Percentiles rank a stretch among this genome's conserved stretches.
phyloP scores from a whole-genome alignment of 2,888 invertebrate species.

The Steromphala cineraria region DNA sequence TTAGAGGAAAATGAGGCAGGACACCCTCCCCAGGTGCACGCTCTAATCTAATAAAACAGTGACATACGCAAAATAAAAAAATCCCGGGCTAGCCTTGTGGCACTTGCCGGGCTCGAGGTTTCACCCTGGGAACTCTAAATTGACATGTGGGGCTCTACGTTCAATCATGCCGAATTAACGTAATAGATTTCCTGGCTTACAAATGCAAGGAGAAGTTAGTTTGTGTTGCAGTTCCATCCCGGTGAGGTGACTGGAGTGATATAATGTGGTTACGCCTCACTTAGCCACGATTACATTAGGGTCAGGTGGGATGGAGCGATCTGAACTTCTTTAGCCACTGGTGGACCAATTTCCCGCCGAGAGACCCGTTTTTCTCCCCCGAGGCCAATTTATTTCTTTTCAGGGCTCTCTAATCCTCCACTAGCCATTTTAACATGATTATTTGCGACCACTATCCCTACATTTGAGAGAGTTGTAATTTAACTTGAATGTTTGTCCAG shows the following conservation, averaged over 20 bases:
- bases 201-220: not conserved
- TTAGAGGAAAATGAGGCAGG: constrained; percentile 17
- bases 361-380: not conserved
- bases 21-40: constrained; percentile 17
- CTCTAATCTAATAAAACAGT: constrained; percentile 20
- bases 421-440: constrained; percentile 17
- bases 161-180: constrained; percentile 21
- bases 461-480: constrained; percentile 19
- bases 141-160: constrained; percentile 14
- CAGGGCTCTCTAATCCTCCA: constrained; percentile 4
- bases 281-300: constrained; percentile 14
- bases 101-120: constrained; percentile 1
- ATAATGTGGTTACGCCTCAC: constrained; percentile 11
- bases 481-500: constrained; percentile 19
- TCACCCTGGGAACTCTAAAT: constrained; percentile 20
- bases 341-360: not conserved
- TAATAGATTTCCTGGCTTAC: constrained; percentile 18
- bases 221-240: not conserved
- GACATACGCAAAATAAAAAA: constrained; percentile 21
- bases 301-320: constrained; percentile 11
- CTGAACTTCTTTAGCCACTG: not conserved
- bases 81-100: not conserved
- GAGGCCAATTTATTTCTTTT: constrained; percentile 11
- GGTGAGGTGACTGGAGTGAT: not conserved
- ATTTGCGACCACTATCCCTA: constrained; percentile 16